Base-by-base conservation (phyloP, 2,797 vertebrate species). In the Limnodromus scolopaceus region DNA sequence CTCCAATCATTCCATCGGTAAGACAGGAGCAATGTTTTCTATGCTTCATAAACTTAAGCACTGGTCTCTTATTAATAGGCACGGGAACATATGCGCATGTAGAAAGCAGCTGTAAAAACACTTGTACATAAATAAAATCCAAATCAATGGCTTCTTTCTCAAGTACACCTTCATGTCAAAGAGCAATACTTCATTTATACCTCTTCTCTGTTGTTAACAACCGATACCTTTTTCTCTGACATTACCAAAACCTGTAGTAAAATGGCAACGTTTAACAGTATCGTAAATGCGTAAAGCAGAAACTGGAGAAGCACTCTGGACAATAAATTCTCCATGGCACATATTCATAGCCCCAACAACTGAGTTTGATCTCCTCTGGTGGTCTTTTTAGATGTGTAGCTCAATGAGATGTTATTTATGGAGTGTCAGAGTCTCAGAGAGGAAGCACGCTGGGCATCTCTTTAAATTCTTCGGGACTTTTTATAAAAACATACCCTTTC, bases 81-180 rank as follows among this genome's bases (percentile, higher is more conserved):
- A 91, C 23, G 30, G 43, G 71, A 91, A 95, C 53, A 87, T 3
- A 66, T 36, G 38, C 0, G 1, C 53, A 85, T 58, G 64, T 22
- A 96, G 70, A 89, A 95, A 18, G 45, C 84, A 91, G 93, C 84
- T 95, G 46, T 89, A 92, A 91, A 96, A 94, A 95, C 55, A 71
- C 60, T 65, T 46, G 54, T 13, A 76, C 70, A 38, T 80, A 87
- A 95, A 92, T 84, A 95, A 91, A 91, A 61, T 38, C 4, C 30
- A 85, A 93, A 94, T 77, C 80, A 74, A 48, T 12, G 20, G 27
- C 20, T 36, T 87, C 55, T 74, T 80, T 71, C 74, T 83, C 53
- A 74, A n/a, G 34, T 15, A 74, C 13, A 60, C 38, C n/a, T 89
- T 68, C 41, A 43, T 2, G 34, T 60, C 53, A 75, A 85, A 84